phyloP scores from a whole-genome alignment of 2,797 vertebrate species.

The Loriculus beryllinus region DNA sequence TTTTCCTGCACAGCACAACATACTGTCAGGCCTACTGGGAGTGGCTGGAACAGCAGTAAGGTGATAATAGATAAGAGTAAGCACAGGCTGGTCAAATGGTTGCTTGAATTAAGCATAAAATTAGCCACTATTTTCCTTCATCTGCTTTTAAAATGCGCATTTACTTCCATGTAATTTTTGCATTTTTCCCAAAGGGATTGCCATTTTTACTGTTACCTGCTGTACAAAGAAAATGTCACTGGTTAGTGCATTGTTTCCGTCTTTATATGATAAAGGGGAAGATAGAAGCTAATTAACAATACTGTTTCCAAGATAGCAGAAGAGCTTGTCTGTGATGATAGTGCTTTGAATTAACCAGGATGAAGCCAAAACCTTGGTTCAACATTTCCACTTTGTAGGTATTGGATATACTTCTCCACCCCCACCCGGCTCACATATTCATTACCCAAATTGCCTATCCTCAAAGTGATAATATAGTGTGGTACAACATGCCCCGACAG shows the following conservation, averaged over 20 bases:
- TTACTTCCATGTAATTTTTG: slow-evolving; percentile 14
- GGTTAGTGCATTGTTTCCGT: slow-evolving; percentile 47
- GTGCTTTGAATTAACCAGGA: slow-evolving; percentile 62
- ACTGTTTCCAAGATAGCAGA: slow-evolving; percentile 56
- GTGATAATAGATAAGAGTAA: neutral
- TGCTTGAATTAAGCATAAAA: neutral
- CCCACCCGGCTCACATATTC: slow-evolving; percentile 75
- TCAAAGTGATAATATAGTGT: slow-evolving; percentile 79
- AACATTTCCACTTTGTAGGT: slow-evolving; percentile 65
- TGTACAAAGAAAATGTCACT: slow-evolving; percentile 5
- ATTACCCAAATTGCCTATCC: slow-evolving; percentile 81
- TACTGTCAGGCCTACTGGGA: neutral
- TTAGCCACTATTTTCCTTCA: neutral
- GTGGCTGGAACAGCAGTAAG: neutral
- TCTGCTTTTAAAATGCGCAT: neutral
- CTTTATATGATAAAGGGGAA: slow-evolving; percentile 53
- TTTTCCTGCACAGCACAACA: neutral
- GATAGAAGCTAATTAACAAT: slow-evolving; percentile 68
- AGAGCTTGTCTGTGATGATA: slow-evolving; percentile 15
- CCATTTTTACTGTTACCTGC: neutral
- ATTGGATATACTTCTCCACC: slow-evolving; percentile 58
- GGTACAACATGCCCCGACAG: slow-evolving; percentile 79
- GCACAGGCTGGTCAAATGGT: neutral
- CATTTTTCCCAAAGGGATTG: slow-evolving; percentile 27
- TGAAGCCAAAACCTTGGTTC: slow-evolving; percentile 61